Evolutionary conservation across 2,113 vertebrate genomes (phyloP).

Genomic region (Seriola quinqueradiata): DNA sequence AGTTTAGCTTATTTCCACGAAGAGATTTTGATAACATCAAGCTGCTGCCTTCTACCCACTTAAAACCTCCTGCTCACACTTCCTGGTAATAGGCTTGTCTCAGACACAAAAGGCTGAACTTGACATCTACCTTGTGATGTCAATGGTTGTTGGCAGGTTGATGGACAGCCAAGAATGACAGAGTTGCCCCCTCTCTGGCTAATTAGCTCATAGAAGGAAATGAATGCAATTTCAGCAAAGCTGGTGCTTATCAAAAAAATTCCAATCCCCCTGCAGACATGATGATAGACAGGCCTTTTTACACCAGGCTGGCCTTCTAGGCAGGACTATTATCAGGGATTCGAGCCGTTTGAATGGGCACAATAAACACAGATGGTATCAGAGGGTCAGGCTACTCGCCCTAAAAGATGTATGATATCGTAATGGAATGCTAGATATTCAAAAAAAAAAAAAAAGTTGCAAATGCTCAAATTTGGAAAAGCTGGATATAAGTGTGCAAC

Average conservation of each 20-base stretch:
- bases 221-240: conserved; percentile 85
- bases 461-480: conserved; percentile 56
- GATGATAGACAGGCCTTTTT: conserved; percentile 63
- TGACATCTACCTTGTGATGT: conserved; percentile 92
- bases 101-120: conserved; percentile 86
- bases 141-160: conserved; percentile 86
- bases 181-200: conserved; percentile 83
- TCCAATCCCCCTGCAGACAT: conserved; percentile 77
- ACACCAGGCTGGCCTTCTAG: conserved; percentile 56
- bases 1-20: conserved; percentile 50
- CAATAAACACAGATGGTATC: conserved; percentile 48
- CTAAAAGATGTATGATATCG: conserved; percentile 58
- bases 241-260: conserved; percentile 81
- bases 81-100: conserved; percentile 86
- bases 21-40: conserved; percentile 73
- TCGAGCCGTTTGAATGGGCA: conserved; percentile 60
- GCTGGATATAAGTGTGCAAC: conserved; percentile 48
- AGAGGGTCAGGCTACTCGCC: conserved; percentile 38
- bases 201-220: conserved; percentile 91
- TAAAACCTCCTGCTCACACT: conserved; percentile 71
- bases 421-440: conserved; percentile 45
- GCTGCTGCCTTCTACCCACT: conserved; percentile 70
- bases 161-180: conserved; percentile 88
- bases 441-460: conserved; percentile 16
- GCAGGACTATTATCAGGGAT: conserved; percentile 70